phyloP scores from a whole-genome alignment of 1,140 invertebrate genomes.

The Sycobia sp. region DNA sequence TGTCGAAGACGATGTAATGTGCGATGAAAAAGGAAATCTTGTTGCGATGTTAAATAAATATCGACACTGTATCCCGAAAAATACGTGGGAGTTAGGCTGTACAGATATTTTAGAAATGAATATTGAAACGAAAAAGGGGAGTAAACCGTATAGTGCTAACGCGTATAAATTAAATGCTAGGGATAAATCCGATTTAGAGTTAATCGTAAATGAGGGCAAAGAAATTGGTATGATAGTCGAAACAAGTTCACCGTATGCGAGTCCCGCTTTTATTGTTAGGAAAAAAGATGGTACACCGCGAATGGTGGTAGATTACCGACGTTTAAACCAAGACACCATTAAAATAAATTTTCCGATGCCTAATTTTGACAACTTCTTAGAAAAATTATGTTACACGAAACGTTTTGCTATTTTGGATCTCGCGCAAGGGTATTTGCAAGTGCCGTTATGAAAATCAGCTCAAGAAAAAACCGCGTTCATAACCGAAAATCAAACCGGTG shows the following conservation, averaged over 20 bases:
- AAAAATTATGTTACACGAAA: background rate
- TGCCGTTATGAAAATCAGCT: conserved; percentile 19
- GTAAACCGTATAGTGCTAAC: too few species aligned
- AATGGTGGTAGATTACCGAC: background rate
- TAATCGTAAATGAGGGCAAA: too few species aligned
- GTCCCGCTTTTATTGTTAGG: background rate
- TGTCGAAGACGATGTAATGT: too few species aligned
- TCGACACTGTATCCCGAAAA: too few species aligned
- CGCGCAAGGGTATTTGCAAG: background rate
- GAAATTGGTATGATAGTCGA: too few species aligned
- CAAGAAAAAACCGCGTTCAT: conserved; percentile 32
- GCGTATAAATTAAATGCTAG: too few species aligned
- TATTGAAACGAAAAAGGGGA: too few species aligned
- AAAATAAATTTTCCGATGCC: background rate
- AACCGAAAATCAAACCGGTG: conserved; percentile 19
- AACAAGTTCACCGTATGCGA: background rate
- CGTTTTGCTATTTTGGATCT: background rate
- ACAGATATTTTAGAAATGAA: too few species aligned
- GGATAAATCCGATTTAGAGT: too few species aligned
- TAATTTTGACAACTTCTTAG: background rate
- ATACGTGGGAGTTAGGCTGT: too few species aligned
- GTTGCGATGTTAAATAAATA: too few species aligned
- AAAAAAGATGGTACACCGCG: background rate
- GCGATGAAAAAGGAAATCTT: too few species aligned
- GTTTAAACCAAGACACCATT: background rate